Evolutionary conservation across 2,797 vertebrate species (phyloP), one percentile per base, ranked within the genome.

Genomic region (Sebastes oblongus): DNA sequence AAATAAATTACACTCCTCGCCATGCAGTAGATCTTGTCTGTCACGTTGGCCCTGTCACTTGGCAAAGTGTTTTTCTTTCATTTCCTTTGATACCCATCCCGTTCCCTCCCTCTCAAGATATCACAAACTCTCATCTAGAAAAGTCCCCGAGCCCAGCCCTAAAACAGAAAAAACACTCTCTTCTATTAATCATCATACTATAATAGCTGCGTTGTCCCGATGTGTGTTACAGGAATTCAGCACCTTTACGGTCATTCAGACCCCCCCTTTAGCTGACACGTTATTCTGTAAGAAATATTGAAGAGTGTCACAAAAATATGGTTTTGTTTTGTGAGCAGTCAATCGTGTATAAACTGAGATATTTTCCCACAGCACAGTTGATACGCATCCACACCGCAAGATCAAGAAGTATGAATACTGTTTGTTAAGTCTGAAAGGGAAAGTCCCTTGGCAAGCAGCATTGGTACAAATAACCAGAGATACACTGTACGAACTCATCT

Each of bases 81-180:
- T 78, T 81, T 83, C 68, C 30, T 42, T 24, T 56, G 11, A 70
- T 56, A 34, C 60, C 60, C 36, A 60, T 59, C 52, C 50, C 13
- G 27, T 79, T 83, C 42, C 36, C 30, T 77, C 29, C 24, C 30
- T 81, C 2, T 56, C 13, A 20, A 29, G 4, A 65, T 74, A 81
- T 78, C 56, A 27, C 5, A 42, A 12, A 22, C 12, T 52, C 22
- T 69, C 8, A 77, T 78, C 22, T 1, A 18, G 71, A 74, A 80
- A 88, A 86, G 65, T 87, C 61, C 76, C 81, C 1, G 1, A 13
- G 59, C 75, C 74, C 66, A 27, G 36, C 78, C 80, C 71, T 56
- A 6, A 76, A 70, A 52, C 2, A 67, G 3, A 39, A 78, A 64
- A 36, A 56, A 8, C 20, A 39, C 55, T 25, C 29, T 14, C 4